A percentile compares a stretch with the other conserved stretches of the same genome.
Conservation (phyloP, 64 coral and sea anemone genomes). For the Acropora yongei region DNA sequence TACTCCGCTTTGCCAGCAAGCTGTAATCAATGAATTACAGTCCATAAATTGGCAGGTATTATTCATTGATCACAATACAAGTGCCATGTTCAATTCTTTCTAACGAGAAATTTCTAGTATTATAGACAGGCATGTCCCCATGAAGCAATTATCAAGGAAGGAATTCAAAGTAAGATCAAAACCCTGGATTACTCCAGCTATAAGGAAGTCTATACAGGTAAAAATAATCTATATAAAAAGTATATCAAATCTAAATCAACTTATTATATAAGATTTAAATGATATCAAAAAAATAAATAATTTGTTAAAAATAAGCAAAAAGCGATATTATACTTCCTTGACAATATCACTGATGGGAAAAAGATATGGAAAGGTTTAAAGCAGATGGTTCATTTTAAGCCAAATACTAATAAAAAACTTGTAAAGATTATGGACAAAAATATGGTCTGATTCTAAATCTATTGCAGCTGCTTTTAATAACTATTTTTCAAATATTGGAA, state of each 20-base stretch:
- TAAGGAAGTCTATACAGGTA: slow-evolving; percentile 36
- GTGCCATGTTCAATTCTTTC: not conserved
- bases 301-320: too few species aligned
- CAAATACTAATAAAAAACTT: too few species aligned
- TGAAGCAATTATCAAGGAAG: slow-evolving; percentile 19
- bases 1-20: not conserved
- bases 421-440: not conserved
- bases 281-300: not conserved
- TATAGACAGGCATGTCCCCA: not conserved
- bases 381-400: too few species aligned
- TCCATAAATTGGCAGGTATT: slow-evolving; percentile 8
- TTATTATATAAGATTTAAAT: slow-evolving; percentile 6
- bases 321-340: too few species aligned
- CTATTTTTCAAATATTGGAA: too few species aligned
- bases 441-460: too few species aligned
- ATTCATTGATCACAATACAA: too few species aligned
- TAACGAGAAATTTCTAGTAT: not conserved
- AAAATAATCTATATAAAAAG: slow-evolving; percentile 21
- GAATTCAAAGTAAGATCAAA: slow-evolving; percentile 13
- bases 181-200: slow-evolving; percentile 37
- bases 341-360: too few species aligned
- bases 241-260: not conserved
- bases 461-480: too few species aligned
- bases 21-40: slow-evolving; percentile 3
- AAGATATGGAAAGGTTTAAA: too few species aligned